Percentiles rank a stretch among this genome's conserved stretches.
Evolutionary conservation across 2,888 invertebrate species (phyloP).

Genomic region (Dyspetes luteomarginatus): DNA sequence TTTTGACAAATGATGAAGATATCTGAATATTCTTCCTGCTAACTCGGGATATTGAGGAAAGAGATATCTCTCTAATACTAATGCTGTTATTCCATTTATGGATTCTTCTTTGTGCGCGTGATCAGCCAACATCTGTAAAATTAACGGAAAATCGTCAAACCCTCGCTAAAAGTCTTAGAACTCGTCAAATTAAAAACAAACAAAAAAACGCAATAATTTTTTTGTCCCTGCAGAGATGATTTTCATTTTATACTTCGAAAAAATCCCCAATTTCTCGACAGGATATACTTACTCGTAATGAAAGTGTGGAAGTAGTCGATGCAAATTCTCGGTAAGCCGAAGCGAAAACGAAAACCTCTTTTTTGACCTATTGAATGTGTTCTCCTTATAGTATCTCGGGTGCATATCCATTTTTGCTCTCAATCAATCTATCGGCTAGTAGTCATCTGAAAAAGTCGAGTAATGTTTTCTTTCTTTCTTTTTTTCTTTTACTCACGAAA

Average conservation of each 20-base stretch:
- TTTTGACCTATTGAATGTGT: constrained; percentile 27
- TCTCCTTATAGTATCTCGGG: constrained; percentile 5
- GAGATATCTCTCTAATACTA: constrained; percentile 89
- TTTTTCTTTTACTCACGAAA: neutral
- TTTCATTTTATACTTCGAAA: constrained; percentile 4
- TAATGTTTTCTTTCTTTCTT: constrained; percentile 22
- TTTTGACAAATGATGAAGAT: constrained; percentile 86
- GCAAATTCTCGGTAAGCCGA: constrained; percentile 5
- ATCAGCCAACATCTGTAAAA: constrained; percentile 88
- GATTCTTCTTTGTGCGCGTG: constrained; percentile 89
- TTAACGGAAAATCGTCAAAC: constrained; percentile 8
- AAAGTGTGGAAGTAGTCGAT: constrained; percentile 4
- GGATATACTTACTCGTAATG: constrained; percentile 30
- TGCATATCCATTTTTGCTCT: constrained; percentile 1
- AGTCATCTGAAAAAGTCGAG: constrained; percentile 47
- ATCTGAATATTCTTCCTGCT: constrained; percentile 88
- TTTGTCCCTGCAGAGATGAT: neutral
- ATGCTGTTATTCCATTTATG: constrained; percentile 88
- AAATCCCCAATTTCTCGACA: neutral
- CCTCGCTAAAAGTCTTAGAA: neutral
- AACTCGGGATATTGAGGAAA: constrained; percentile 91
- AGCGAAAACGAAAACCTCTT: constrained; percentile 42
- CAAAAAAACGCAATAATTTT: no score
- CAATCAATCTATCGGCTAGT: constrained; percentile 32
- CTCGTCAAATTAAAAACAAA: no score